Evolutionary conservation across 1,140 invertebrate genomes (phyloP).

Genomic region (Acyrthosiphon pisum): DNA sequence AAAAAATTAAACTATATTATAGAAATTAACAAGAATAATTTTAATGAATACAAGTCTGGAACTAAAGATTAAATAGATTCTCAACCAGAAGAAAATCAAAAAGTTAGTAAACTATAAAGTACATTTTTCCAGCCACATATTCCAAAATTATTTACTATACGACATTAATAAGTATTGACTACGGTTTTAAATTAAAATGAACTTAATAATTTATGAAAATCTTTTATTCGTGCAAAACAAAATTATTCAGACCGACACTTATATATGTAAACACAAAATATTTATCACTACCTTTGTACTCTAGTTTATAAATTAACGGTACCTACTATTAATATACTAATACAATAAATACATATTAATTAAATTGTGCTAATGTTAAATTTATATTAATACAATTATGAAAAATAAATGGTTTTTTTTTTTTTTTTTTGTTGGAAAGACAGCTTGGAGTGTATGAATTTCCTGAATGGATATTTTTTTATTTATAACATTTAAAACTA

Average conservation of each 20-base stretch:
- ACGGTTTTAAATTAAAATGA: neutral
- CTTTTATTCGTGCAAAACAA: neutral
- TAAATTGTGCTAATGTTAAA: too few relatives aligned
- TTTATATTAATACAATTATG: too few relatives aligned
- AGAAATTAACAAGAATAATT: neutral
- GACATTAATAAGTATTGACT: neutral
- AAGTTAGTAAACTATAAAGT: neutral
- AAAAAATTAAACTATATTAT: neutral
- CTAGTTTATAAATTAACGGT: neutral
- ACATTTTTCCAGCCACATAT: neutral
- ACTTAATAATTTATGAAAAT: neutral
- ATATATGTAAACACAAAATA: neutral
- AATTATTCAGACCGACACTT: neutral
- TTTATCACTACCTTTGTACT: neutral
- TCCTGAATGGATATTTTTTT: too few relatives aligned
- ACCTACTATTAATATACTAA: too few relatives aligned
- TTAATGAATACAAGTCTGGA: neutral
- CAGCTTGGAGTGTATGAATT: too few relatives aligned
- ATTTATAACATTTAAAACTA: too few relatives aligned
- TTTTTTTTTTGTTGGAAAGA: too few relatives aligned
- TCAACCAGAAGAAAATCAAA: neutral
- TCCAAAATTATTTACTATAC: neutral
- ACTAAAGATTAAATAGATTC: neutral
- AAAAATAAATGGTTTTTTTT: too few relatives aligned
- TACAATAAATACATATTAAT: too few relatives aligned